Evolutionary conservation across 2,888 invertebrate genomes (phyloP).

Genomic region (Formica aserva): DNA sequence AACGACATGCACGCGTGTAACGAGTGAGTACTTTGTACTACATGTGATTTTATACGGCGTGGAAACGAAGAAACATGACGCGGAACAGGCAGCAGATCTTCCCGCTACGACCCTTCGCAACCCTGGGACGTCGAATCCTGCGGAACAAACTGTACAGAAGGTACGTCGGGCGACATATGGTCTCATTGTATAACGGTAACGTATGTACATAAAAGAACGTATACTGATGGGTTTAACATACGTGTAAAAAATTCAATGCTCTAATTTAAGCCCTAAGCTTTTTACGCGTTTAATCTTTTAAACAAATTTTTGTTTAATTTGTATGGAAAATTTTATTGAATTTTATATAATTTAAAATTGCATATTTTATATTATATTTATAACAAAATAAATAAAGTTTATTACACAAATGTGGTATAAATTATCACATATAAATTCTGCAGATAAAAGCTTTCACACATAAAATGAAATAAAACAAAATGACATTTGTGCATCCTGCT

Average conservation of each 20-base stretch:
- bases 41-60: slow-evolving; percentile 43
- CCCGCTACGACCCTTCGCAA: slow-evolving; percentile 87
- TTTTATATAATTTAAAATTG: not conserved
- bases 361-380: not conserved
- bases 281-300: not conserved
- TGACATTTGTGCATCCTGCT: not conserved
- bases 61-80: slow-evolving; percentile 77
- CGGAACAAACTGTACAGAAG: slow-evolving; percentile 87
- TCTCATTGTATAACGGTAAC: not conserved
- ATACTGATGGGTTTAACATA: not conserved
- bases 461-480: not conserved
- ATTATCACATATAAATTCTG: not conserved
- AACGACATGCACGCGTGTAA: slow-evolving; percentile 9
- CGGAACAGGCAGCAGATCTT: slow-evolving; percentile 86
- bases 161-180: slow-evolving; percentile 79
- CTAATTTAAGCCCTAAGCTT: not conserved
- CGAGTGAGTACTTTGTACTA: slow-evolving; percentile 1
- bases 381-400: not conserved
- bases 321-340: not conserved
- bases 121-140: slow-evolving; percentile 86
- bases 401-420: not conserved
- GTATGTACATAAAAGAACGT: not conserved
- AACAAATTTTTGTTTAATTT: not conserved
- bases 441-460: slow-evolving; percentile 16
- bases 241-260: not conserved